Conservation (phyloP, 2,113 vertebrate species). For the Epinephelus cyanopodus region DNA sequence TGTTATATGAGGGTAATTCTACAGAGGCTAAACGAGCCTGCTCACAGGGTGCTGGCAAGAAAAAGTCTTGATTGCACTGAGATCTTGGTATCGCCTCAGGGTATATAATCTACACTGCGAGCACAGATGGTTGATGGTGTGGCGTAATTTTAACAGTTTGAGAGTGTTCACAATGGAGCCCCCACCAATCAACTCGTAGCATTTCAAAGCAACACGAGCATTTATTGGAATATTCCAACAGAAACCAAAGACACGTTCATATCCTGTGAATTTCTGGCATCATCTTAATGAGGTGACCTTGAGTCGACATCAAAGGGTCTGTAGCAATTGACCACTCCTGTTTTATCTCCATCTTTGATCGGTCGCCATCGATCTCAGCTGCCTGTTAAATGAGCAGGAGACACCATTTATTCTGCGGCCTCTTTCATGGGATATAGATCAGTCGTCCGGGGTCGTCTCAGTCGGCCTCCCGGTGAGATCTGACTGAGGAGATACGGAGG, state of each 20-base stretch:
- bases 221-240: neutral
- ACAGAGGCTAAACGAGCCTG: slow-evolving; percentile 31
- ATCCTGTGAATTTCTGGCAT: neutral
- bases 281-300: slow-evolving; percentile 61
- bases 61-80: slow-evolving; percentile 35
- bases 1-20: slow-evolving; percentile 41
- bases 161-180: neutral
- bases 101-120: slow-evolving; percentile 10
- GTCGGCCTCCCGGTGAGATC: slow-evolving; percentile 58
- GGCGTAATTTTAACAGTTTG: neutral
- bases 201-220: neutral
- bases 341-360: slow-evolving; percentile 74
- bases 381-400: slow-evolving; percentile 68
- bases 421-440: slow-evolving; percentile 69
- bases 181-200: neutral
- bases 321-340: slow-evolving; percentile 49
- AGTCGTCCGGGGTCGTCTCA: slow-evolving; percentile 47
- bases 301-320: slow-evolving; percentile 38
- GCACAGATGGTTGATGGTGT: slow-evolving; percentile 31
- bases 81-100: slow-evolving; percentile 21
- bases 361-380: slow-evolving; percentile 69
- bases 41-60: slow-evolving; percentile 11
- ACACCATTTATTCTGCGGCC: slow-evolving; percentile 55
- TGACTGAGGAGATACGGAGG: slow-evolving; percentile 47
- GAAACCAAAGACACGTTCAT: neutral